Evolutionary conservation across 2,888 invertebrate genomes (phyloP), one percentile per base, ranked within the genome.

Genomic region (Neoascia interrupta): DNA sequence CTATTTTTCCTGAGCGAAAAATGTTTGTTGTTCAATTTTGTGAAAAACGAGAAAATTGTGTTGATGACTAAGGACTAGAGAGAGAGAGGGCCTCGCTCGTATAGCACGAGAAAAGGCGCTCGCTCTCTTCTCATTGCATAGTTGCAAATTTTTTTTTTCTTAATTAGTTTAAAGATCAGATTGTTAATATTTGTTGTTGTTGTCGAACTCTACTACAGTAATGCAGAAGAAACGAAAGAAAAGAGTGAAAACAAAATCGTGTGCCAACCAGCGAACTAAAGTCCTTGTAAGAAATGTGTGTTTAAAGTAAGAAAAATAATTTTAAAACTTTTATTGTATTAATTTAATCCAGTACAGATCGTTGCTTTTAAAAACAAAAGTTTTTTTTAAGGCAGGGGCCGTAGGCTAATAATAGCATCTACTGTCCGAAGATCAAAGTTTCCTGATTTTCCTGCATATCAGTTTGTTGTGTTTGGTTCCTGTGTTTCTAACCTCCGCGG

Each of bases 11-110:
- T 6, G 8, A 56, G 54, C 69, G 69, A 70, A 51, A 51, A 34
- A 23, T 56, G 37, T 31, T 45, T 49, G 18, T 41, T 36, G 0
- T 6, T 39, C 8, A 2, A 18, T 54, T 66, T 60, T 58, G 47
- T 53, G 6, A 26, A 39, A 45, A 45, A 43, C 3, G n/a, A 51
- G 70, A 69, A 60, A 58, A 61, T 58, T 75, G 63, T 70, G 58
- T 75, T 75, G 75, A 75, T n/a, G n/a, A n/a, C n/a, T n/a, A n/a
- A n/a, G n/a, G 43, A 70, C 8, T 58, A 51, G 43, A 31, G 63
- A 21, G 31, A 69, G 53, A 56, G 61, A 74, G 73, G 36, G 69
- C 61, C 63, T 37, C 53, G 23, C 61, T 54, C 66, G 49, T 41
- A 37, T 19, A 58, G 56, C 54, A 47, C 51, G 61, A 63, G 36